These are phyloP conservation scores for Lottia scabra DNA, from an alignment of 2,888 invertebrate species.

Conservation along the genomic window DNA sequence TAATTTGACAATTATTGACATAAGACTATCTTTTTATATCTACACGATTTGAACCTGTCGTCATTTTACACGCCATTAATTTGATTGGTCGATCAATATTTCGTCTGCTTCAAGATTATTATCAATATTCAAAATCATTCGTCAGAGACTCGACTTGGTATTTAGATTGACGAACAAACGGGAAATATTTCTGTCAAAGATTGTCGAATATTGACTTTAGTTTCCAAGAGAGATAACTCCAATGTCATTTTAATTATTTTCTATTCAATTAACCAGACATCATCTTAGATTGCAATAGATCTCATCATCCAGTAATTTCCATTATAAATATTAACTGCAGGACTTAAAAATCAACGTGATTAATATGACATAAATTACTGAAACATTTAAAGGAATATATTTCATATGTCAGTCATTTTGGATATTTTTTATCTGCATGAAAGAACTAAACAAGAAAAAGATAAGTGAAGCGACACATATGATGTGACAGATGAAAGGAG, in stretches of 20 bases:
- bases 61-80: not conserved
- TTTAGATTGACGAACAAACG: not conserved
- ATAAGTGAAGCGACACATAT: too few species aligned
- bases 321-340: not conserved
- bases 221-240: not conserved
- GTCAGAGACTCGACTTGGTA: not conserved
- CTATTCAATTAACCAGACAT: slow-evolving; percentile 1
- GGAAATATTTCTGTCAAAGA: not conserved
- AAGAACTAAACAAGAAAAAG: too few species aligned
- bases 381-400: not conserved
- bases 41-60: not conserved
- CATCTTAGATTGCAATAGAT: not conserved
- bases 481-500: too few species aligned
- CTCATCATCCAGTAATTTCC: not conserved
- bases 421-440: too few species aligned
- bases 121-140: slow-evolving; percentile 4
- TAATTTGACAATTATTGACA: not conserved
- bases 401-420: too few species aligned
- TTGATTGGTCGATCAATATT: not conserved
- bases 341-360: not conserved
- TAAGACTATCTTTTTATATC: not conserved
- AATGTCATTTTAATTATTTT: not conserved
- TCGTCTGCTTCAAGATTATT: not conserved
- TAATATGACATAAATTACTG: not conserved
- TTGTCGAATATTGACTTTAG: not conserved